Base-by-base conservation (phyloP, 1,140 invertebrate genomes). In the Zaprionus lachaisei region DNA sequence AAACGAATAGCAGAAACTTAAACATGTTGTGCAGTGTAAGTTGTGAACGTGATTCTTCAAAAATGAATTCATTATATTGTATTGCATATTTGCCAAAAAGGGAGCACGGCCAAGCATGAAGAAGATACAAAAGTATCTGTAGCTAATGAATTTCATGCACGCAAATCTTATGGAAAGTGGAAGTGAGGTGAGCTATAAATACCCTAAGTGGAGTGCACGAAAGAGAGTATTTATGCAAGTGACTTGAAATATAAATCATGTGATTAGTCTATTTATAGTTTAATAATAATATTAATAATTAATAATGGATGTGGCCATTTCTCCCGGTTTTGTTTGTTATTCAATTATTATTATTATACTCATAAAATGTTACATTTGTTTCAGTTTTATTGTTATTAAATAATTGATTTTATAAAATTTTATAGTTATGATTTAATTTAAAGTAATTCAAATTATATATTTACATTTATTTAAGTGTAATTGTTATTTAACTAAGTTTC, bases 61-160 rank as follows among this genome's bases (percentile, higher is more conserved):
- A 56, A 64, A 44, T 54, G 17, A n/a, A 20, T 67, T 57, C 24
- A 56, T 26, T 65, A 65, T 65, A 26, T 56, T n/a, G n/a, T 20
- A 66, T 44, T 55, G 62, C 9, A 65, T 38, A 34, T 47, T 41
- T 38, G 54, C 49, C 31, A 65, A 55, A 34, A 22, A 26, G 34
- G 41, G 41, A 47, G 41, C 41, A 47, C n/a, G 7, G 41, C 41
- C 20, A 20, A 20, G 20, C 20, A 20, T 20, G 20, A 17, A 55
- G n/a, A 54, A 55, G 22, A 31, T 55, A 55, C 37, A 24, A 47
- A 62, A 44, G 41, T 38, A 62, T 14, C 34, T 54, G 38, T 28
- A 66, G 14, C 51, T 66, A 66, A 57, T 44, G 37, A 56, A 66
- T 66, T 66, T 57, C 17, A 66, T 57, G 64, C 63, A 41, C 51